Conservation (phyloP, 2,888 invertebrate genomes). For the Pyrochroa serraticornis region DNA sequence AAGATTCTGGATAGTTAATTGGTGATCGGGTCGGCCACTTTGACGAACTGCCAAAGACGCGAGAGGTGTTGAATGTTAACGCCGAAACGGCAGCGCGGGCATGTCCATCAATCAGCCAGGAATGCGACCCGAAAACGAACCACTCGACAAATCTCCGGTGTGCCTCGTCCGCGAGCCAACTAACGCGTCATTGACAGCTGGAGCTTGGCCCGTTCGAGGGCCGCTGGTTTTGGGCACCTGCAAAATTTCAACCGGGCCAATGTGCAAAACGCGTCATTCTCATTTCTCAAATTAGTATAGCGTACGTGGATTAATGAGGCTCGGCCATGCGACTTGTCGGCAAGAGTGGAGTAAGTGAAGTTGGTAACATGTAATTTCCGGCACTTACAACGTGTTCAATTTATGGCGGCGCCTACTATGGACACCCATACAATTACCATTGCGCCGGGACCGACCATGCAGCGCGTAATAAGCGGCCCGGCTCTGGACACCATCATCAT, state of each 20-base stretch:
- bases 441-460: slow-evolving; percentile 2
- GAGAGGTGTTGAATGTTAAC: slow-evolving; percentile 24
- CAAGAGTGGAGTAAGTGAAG: slow-evolving; percentile 24
- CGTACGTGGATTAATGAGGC: slow-evolving; percentile 19
- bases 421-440: slow-evolving; percentile 9
- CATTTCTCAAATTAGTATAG: slow-evolving; percentile 18
- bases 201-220: too few species aligned
- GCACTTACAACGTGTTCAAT: slow-evolving; percentile 30
- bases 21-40: slow-evolving; percentile 20
- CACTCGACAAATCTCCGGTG: slow-evolving; percentile 44
- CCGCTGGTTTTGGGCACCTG: not conserved
- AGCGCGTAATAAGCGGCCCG: too few species aligned
- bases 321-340: slow-evolving; percentile 22
- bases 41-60: slow-evolving; percentile 35
- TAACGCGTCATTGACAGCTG: too few species aligned
- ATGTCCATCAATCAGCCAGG: slow-evolving; percentile 45
- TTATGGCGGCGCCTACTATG: slow-evolving; percentile 31
- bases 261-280: not conserved
- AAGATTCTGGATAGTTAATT: slow-evolving; percentile 18
- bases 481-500: too few species aligned
- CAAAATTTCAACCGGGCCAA: slow-evolving; percentile 1
- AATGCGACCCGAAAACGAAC: slow-evolving; percentile 48
- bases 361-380: slow-evolving; percentile 35
- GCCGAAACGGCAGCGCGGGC: slow-evolving; percentile 15
- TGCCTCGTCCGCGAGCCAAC: slow-evolving; percentile 36